Percentiles rank a stretch among this genome's conserved stretches.
phyloP scores from a whole-genome alignment of 2,888 invertebrate species.

The Aleiodes testaceus region DNA sequence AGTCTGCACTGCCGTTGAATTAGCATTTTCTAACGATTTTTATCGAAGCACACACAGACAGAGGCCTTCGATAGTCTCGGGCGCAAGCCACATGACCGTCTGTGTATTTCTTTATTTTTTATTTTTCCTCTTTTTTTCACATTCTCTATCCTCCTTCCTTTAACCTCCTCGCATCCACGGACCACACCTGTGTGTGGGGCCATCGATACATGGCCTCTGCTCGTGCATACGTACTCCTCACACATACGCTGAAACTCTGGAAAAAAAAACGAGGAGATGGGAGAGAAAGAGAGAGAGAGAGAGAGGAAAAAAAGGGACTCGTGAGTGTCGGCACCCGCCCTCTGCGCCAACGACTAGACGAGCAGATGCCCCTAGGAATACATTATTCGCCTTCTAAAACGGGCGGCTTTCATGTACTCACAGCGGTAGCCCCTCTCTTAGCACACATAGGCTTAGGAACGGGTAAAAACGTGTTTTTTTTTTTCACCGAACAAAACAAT shows the following conservation, averaged over 20 bases:
- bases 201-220: conserved; percentile 9
- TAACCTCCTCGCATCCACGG: conserved; percentile 38
- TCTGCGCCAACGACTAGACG: conserved; percentile 51
- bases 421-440: conserved; percentile 29
- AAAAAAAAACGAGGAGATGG: neutral
- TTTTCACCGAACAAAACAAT: conserved; percentile 26
- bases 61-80: conserved; percentile 25
- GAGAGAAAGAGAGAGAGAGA: neutral
- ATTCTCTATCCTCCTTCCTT: conserved; percentile 39
- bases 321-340: conserved; percentile 46
- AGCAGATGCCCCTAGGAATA: conserved; percentile 57
- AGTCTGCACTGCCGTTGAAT: conserved; percentile 19
- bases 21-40: conserved; percentile 40
- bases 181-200: conserved; percentile 40
- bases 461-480: conserved; percentile 45
- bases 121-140: conserved; percentile 17
- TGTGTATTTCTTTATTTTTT: conserved; percentile 30
- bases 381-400: conserved; percentile 52
- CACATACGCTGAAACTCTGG: neutral
- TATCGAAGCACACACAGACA: conserved; percentile 29
- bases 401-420: conserved; percentile 44
- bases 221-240: conserved; percentile 23
- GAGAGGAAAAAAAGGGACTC: conserved; percentile 25
- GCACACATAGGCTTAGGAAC: conserved; percentile 22
- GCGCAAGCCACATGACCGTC: conserved; percentile 37